Evolutionary conservation across 2,888 invertebrate genomes (phyloP).

Genomic region (Aspidiotus rigidus): DNA sequence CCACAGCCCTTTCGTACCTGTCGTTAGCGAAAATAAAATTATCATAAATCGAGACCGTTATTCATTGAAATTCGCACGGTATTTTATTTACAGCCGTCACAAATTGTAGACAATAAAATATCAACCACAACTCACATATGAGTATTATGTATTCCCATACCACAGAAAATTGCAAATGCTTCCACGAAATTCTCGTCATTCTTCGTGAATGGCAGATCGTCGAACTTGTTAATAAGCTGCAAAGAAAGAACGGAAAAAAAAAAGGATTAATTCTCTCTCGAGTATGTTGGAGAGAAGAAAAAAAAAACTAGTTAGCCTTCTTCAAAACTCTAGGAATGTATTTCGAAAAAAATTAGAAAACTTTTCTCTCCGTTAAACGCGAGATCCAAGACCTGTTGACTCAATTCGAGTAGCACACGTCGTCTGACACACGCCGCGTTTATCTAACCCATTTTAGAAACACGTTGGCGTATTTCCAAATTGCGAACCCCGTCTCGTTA

Average conservation of each 20-base stretch:
- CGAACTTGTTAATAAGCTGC: slow-evolving; percentile 85
- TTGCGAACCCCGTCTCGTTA: no score
- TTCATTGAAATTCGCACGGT: not conserved
- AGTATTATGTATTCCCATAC: slow-evolving; percentile 94
- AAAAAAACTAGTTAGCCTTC: no score
- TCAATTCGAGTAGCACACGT: no score
- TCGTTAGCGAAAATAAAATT: slow-evolving; percentile 36
- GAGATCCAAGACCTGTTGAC: no score
- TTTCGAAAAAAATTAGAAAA: no score
- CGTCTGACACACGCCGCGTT: no score
- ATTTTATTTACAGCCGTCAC: not conserved
- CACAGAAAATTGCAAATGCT: slow-evolving; percentile 94
- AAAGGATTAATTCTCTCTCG: not conserved
- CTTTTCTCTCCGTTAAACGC: no score
- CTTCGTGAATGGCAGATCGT: slow-evolving; percentile 79
- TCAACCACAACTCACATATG: slow-evolving; percentile 68
- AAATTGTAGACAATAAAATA: not conserved
- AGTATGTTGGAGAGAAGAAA: no score
- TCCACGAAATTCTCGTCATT: slow-evolving; percentile 96
- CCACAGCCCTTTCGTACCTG: slow-evolving; percentile 85
- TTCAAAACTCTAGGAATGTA: no score
- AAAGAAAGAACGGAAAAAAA: not conserved
- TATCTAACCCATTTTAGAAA: no score
- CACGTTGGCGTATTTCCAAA: no score
- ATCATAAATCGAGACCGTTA: not conserved